Evolutionary conservation across 2,888 invertebrate species (phyloP), one percentile per base, ranked within the genome.

Genomic region (Bombylius major): DNA sequence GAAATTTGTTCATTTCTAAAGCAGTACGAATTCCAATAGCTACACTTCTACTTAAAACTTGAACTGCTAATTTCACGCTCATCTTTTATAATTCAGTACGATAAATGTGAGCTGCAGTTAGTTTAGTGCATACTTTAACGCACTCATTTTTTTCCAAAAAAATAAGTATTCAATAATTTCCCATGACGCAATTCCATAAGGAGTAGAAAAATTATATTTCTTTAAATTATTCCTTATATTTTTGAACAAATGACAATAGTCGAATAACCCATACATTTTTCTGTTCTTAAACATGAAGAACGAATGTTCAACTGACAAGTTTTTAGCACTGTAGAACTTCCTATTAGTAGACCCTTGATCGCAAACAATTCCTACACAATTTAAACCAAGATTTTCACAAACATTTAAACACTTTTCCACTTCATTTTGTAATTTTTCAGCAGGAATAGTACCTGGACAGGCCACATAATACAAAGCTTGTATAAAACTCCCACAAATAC

Each of bases 31-130:
- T 53, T 36, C 32, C 39, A 12, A 36, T 32, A 12, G 32, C 14
- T 31, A 53, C 32, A 34, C 48, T 48, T 42, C 31, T 44, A 42
- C 60, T 60, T 46, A 61, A 55, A 39, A 58, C 57, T 55, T 60
- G 57, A 47, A 57, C 55, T 32, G 58, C 59, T 44, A 58, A 52
- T 47, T 60, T 58, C 5, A 59, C 58, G n/a, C 53, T 55, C 51
- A 60, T 59, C 59, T 60, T 60, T 50, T 62, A 55, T 51, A 62
- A 59, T 5, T 54, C 33, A n/a, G 54, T 55, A 14, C 56, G 58
- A 12, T 59, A 44, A 48, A 58, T 58, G 32, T 58, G 58, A 31
- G 56, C 57, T 4, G 46, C 50, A n/a, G 59, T 58, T 12, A 58
- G 45, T 53, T 59, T 56, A 39, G 53, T 51, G 12, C 48, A 56